A percentile compares a stretch with the other conserved stretches of the same genome.
These are phyloP conservation scores for Neodiprion pinetum DNA, from an alignment of 1,140 invertebrate species.

Conservation along the genomic window DNA sequence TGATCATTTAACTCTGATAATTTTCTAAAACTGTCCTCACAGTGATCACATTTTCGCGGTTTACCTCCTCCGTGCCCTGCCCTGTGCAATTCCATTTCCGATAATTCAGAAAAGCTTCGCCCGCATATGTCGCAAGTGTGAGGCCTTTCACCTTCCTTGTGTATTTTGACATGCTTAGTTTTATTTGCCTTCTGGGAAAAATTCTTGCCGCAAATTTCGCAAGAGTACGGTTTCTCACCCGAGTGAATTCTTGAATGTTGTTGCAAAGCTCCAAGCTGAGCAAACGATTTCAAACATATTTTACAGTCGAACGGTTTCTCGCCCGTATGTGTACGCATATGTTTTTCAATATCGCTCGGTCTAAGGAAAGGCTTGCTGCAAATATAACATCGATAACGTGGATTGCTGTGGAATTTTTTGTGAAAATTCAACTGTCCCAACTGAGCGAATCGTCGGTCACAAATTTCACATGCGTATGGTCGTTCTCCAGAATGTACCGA, in stretches of 20 bases:
- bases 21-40: slow-evolving; percentile 29
- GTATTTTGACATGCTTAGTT: slow-evolving; percentile 43
- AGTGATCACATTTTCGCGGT: slow-evolving; percentile 29
- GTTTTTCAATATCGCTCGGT: slow-evolving; percentile 41
- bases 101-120: slow-evolving; percentile 29
- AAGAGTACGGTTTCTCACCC: slow-evolving; percentile 65
- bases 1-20: slow-evolving; percentile 29
- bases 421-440: slow-evolving; percentile 31
- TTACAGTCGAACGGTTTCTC: slow-evolving; percentile 49
- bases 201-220: slow-evolving; percentile 69
- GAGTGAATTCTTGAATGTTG: slow-evolving; percentile 72
- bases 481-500: slow-evolving; percentile 29
- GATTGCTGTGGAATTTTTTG: slow-evolving; percentile 27
- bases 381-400: slow-evolving; percentile 47
- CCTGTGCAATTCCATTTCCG: slow-evolving; percentile 31
- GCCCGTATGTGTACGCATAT: slow-evolving; percentile 68
- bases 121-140: slow-evolving; percentile 43
- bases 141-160: slow-evolving; percentile 30
- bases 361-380: slow-evolving; percentile 61
- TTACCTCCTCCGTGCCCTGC: slow-evolving; percentile 32
- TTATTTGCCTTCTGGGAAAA: slow-evolving; percentile 68
- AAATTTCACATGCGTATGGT: slow-evolving; percentile 28
- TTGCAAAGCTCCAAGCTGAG: slow-evolving; percentile 69
- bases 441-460: slow-evolving; percentile 28
- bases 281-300: slow-evolving; percentile 67